Evolutionary conservation across 2,113 vertebrate species (phyloP), one percentile per base, ranked within the genome.

Genomic region (Parus major): DNA sequence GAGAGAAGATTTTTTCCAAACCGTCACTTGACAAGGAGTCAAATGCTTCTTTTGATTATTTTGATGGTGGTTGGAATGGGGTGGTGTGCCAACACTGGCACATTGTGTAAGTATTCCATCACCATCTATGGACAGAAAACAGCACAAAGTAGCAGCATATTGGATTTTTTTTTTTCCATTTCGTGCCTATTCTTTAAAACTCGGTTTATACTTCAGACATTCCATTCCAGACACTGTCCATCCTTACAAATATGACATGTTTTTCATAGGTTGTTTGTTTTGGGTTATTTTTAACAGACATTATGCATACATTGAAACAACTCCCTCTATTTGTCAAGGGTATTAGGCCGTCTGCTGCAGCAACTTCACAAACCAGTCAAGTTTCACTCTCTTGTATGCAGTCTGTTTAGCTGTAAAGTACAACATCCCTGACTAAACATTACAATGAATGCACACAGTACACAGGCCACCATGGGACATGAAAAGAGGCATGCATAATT

Each of bases 101-200:
- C 6, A 2, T n/a, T 81, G 44, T 42, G 15, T 21, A 96, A 75
- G 16, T 75, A 56, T 78, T 92, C 60, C 60, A 59, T 55, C 73
- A 92, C 93, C 69, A 93, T 91, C 86, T 89, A 78, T 28, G 78
- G 77, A 64, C 16, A 16, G 53, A 85, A 90, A 83, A 57, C 27
- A 68, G 31, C 39, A 90, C 24, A 60, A 76, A 75, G 39, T 13
- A 73, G 50, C 9, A 49, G 31, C 36, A 57, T 5, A 20, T 2
- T 36, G 22, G 21, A 50, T 2, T 44, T 33, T 42, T 50, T 50
- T n/a, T 86, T 79, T 70, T 23, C 10, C 25, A 46, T 61, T 92
- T 90, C 9, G 7, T 83, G 24, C 21, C 17, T 83, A 42, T 57
- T 69, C 18, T 88, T 86, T 35, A 53, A 83, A 87, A 71, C 7